phyloP scores from a whole-genome alignment of 23 tunicate species.

The Halocynthia aurantium region DNA sequence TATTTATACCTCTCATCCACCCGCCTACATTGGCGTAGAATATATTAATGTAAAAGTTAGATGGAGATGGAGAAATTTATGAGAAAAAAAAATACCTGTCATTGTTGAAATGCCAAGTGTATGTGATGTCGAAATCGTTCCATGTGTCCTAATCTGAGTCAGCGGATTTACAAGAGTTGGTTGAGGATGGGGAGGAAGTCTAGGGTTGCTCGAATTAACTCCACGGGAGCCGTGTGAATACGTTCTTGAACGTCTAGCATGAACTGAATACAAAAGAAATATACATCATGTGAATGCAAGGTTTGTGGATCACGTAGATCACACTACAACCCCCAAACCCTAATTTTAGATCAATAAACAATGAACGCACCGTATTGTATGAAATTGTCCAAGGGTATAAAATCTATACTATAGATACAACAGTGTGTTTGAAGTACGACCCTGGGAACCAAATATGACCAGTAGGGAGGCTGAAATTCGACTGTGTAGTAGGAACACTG shows the following conservation, averaged over 20 bases:
- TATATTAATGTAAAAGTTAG: neutral
- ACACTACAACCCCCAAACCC: neutral
- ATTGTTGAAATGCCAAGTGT: no score
- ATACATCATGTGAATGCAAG: neutral
- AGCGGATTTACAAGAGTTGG: conserved; percentile 57
- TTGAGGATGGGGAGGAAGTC: conserved; percentile 66
- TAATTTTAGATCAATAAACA: no score
- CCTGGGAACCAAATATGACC: no score
- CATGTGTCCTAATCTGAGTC: conserved; percentile 35
- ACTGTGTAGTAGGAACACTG: no score
- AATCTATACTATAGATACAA: no score
- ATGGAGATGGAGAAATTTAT: no score
- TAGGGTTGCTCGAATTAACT: conserved; percentile 30
- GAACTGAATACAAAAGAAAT: conserved; percentile 7
- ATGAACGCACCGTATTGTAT: no score
- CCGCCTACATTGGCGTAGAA: neutral
- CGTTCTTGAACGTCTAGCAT: neutral
- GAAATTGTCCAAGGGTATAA: no score
- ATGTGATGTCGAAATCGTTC: no score
- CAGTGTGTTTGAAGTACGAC: no score
- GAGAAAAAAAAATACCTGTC: no score
- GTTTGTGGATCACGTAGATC: neutral
- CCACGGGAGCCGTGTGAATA: neutral
- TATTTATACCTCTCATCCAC: neutral
- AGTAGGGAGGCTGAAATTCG: no score